phyloP scores from a whole-genome alignment of 2,797 vertebrate genomes.

The Peromyscus attwateri region DNA sequence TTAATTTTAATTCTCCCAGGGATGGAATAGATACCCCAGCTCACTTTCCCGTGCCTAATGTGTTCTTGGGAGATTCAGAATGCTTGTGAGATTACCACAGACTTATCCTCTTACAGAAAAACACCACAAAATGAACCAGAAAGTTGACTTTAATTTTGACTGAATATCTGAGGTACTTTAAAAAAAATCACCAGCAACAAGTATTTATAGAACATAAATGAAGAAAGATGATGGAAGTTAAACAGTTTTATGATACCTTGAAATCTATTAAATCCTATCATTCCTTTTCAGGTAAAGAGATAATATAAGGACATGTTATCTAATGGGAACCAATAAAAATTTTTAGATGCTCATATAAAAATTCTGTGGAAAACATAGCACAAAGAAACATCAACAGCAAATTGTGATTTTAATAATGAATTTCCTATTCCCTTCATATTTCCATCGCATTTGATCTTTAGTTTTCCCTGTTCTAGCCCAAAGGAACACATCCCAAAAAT shows the following conservation, averaged over 20 bases:
- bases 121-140: neutral
- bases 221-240: neutral
- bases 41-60: neutral
- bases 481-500: fast-evolving
- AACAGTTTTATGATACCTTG: neutral
- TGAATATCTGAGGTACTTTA: neutral
- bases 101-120: neutral
- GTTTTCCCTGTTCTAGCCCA: neutral
- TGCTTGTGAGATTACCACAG: neutral
- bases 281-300: neutral
- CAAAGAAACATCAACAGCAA: neutral
- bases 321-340: neutral
- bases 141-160: neutral
- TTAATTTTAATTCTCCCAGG: constrained; percentile 49
- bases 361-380: neutral
- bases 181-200: neutral
- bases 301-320: neutral
- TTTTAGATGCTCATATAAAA: neutral
- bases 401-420: neutral
- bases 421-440: neutral
- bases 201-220: neutral
- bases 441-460: too few relatives aligned
- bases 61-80: neutral
- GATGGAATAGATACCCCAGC: neutral
- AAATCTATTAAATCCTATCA: neutral